Conservation (phyloP, 2,113 vertebrate species). For the Canis aureus region DNA sequence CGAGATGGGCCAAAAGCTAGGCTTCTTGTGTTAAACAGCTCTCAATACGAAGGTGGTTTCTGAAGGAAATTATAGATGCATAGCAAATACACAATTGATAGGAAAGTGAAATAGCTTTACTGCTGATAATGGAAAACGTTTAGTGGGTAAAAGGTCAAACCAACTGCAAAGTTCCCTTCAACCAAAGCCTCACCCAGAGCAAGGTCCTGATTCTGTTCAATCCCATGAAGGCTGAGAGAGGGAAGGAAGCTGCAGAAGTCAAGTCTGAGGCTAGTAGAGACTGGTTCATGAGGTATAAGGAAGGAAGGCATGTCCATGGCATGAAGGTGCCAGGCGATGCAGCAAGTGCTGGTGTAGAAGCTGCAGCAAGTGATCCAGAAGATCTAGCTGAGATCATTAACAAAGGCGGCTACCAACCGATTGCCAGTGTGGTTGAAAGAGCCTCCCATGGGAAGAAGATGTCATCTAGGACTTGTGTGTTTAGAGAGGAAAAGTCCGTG, state of each 20-base stretch:
- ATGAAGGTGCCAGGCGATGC: fast-evolving
- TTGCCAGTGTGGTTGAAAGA: not conserved
- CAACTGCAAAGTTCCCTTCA: not conserved
- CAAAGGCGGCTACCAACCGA: not conserved
- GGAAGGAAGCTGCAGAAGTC: not conserved
- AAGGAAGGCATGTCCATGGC: not conserved
- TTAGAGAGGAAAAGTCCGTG: not conserved
- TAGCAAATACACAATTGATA: fast-evolving
- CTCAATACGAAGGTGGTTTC: fast-evolving
- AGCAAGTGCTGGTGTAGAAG: not conserved
- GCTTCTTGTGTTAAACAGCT: not conserved
- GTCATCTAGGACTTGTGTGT: not conserved
- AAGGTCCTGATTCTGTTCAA: not conserved
- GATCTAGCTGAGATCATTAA: not conserved
- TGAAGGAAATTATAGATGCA: not conserved
- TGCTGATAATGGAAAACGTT: not conserved
- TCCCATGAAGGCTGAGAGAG: not conserved
- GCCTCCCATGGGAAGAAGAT: not conserved
- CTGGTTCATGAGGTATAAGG: fast-evolving
- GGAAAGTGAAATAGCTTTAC: not conserved
- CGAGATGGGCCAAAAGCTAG: not conserved
- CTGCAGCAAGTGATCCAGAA: not conserved
- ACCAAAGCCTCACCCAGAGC: not conserved
- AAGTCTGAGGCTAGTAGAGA: fast-evolving
- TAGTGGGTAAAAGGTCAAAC: not conserved